Evolutionary conservation across 2,113 vertebrate species (phyloP), one percentile per base, ranked within the genome.

Genomic region (Podarcis muralis): DNA sequence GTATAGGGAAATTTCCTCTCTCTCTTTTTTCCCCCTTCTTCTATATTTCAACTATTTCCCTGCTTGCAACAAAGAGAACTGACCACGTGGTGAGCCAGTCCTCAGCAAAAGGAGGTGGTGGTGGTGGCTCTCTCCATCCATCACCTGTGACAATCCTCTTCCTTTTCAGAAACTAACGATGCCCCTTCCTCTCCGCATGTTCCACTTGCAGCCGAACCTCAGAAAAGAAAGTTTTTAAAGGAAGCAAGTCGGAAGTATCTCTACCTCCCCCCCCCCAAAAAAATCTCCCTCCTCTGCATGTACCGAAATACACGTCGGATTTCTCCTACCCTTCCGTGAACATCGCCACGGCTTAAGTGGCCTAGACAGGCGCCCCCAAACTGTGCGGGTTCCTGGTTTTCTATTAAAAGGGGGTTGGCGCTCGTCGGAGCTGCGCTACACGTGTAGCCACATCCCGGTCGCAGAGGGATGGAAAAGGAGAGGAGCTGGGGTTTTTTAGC

Each of bases 231-330:
- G 20, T 79, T 79, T 79, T 30, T n/a, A 77, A 72, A 43, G 22
- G 30, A 53, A 23, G 16, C 20, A 23, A 81, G n/a, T 37, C 37
- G 16, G 2, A 59, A 48, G 23, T 22, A 27, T 62, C 32, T 6
- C 37, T 3, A 1, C 6, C n/a, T 8, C 18, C 30, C 68, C 12
- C 5, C n/a, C n/a, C 12, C 27, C 0, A n/a, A 12, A 1, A 3
- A 35, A 16, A 13, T 6, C 6, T 32, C 48, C 23, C 25, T 35
- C 3, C 6, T 2, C 25, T 6, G 22, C 68, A 30, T 3, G 23
- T 27, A 69, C 68, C 11, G 9, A 4, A 13, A 22, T 12, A 12
- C 69, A 32, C 27, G 65, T 4, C 37, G 69, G 40, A 35, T 12
- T 27, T 22, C 57, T 65, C 53, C 32, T 43, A 27, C 16, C 40